Percentiles rank a stretch among this genome's conserved stretches.
Evolutionary conservation across 2,113 vertebrate genomes (phyloP).

Genomic region (Corythornis vintsioides): DNA sequence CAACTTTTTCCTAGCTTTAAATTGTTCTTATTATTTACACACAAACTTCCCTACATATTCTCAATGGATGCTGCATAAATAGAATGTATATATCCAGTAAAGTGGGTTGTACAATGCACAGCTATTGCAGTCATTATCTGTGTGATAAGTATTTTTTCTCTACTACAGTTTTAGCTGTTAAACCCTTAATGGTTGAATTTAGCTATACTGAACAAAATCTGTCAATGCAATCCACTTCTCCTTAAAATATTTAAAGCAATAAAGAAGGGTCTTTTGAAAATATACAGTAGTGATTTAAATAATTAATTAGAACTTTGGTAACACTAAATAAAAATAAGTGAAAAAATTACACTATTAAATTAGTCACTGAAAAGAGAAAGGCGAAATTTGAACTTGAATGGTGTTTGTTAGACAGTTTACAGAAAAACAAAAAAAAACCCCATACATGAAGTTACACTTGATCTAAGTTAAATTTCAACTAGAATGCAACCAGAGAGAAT

Average conservation of each 20-base stretch:
- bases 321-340: background rate
- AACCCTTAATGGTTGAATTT: background rate
- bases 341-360: constrained; percentile 1
- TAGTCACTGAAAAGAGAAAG: constrained; percentile 1
- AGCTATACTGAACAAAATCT: background rate
- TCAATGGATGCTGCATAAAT: background rate
- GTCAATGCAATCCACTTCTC: background rate
- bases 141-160: background rate
- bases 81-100: background rate
- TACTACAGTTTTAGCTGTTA: background rate
- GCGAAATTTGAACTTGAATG: constrained; percentile 40
- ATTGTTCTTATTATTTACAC: background rate
- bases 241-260: background rate
- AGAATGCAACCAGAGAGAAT: constrained; percentile 28
- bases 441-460: constrained; percentile 2
- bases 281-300: background rate
- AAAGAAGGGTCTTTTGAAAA: background rate
- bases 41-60: background rate
- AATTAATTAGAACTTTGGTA: background rate
- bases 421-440: background rate
- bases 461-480: constrained; percentile 47
- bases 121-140: background rate
- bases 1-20: background rate
- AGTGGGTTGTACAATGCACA: background rate
- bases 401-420: constrained; percentile 7